Evolutionary conservation across 2,888 invertebrate species (phyloP).

Genomic region (Phrixothrix hirtus): DNA sequence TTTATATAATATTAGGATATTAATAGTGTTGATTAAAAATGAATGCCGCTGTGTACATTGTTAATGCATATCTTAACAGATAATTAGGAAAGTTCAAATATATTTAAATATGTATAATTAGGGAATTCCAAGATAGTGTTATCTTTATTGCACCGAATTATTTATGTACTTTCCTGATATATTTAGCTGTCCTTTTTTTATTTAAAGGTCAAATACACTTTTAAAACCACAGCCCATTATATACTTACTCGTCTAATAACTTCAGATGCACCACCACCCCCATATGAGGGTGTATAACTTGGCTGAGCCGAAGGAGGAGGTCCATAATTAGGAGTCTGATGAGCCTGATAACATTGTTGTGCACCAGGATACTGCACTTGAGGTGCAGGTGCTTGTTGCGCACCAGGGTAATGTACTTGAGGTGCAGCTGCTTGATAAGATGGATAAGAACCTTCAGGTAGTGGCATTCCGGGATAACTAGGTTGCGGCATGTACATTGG

Average conservation of each 20-base stretch:
- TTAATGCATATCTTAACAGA: too few relatives aligned
- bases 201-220: too few relatives aligned
- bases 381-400: conserved; percentile 13
- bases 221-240: too few relatives aligned
- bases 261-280: conserved; percentile 4
- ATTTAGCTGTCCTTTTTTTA: too few relatives aligned
- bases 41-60: too few relatives aligned
- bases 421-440: conserved; percentile 18
- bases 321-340: conserved; percentile 10
- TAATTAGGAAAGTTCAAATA: too few relatives aligned
- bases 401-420: conserved; percentile 34
- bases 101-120: too few relatives aligned
- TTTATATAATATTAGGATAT: too few relatives aligned
- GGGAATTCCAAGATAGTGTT: too few relatives aligned
- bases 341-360: conserved; percentile 15
- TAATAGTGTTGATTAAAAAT: too few relatives aligned
- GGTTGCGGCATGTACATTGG: conserved; percentile 59
- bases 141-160: too few relatives aligned
- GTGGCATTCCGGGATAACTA: conserved; percentile 44
- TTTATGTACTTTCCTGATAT: too few relatives aligned
- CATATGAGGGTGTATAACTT: not conserved
- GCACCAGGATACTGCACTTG: conserved; percentile 11
- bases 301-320: conserved; percentile 1
- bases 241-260: conserved; percentile 7
- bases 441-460: conserved; percentile 45